Conservation (phyloP, 2,797 vertebrate genomes). For the Rhinichthys osculus region DNA sequence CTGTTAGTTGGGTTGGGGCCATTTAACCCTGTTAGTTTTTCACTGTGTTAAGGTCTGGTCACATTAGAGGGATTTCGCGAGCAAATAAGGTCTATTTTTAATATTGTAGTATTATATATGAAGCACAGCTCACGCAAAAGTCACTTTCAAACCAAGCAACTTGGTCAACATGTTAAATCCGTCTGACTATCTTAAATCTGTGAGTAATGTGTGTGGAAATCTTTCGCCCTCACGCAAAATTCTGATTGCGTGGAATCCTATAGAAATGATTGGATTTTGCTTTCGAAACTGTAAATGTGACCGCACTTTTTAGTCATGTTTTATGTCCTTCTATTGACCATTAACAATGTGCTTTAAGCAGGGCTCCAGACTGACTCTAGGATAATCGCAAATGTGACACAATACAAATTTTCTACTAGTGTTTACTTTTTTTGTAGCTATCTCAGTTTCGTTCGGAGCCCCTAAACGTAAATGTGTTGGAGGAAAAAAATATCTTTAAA, state of each 20-base stretch:
- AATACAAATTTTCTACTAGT: not conserved
- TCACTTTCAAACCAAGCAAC: not conserved
- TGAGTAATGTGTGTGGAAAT: not conserved
- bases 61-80: not conserved
- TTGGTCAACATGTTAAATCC: not conserved
- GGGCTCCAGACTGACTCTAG: not conserved
- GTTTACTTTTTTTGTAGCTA: not conserved
- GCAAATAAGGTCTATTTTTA: not conserved
- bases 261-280: not conserved
- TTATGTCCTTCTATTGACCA: not conserved
- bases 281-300: not conserved
- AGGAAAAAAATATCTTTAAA: not conserved
- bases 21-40: not conserved
- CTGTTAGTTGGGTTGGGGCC: not conserved
- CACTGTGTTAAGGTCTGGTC: not conserved
- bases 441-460: not conserved
- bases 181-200: no score
- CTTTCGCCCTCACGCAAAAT: not conserved
- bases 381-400: not conserved
- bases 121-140: not conserved
- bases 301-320: not conserved
- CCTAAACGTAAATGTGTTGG: not conserved
- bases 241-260: not conserved
- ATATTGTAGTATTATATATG: not conserved
- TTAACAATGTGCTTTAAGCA: not conserved